Base-by-base conservation (phyloP, 2,797 vertebrate genomes). In the Neostethus bicornis region DNA sequence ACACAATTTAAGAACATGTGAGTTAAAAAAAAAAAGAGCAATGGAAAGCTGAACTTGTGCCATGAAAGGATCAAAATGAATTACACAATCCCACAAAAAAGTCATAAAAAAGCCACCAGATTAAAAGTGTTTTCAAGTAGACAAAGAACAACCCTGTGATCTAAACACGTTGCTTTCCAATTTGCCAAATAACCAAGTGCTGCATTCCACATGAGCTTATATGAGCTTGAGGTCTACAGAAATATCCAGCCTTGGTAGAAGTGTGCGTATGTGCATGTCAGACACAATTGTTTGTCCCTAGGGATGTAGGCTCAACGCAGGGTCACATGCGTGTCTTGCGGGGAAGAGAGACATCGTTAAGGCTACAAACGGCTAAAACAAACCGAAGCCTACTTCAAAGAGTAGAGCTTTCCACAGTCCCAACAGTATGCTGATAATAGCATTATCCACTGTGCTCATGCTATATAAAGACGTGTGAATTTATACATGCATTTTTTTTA, bases 181-280 rank as follows among this genome's bases (percentile, higher is more conserved):
- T 59, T 48, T 17, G 26, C 47, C 75, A 84, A 87, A 87, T 64
- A 83, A 74, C 66, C 73, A 57, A 85, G 77, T 12, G 41, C 76
- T 37, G 57, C 88, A 90, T 90, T 88, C 89, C 85, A 72, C 81
- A 83, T 75, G 68, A 79, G 87, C 87, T 90, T 90, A 89, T 53
- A 74, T 41, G 23, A 81, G 80, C 70, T 77, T 61, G 51, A 62
- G 32, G 37, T 71, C 78, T 72, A 71, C 73, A 87, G 68, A 79
- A 85, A 84, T 67, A 71, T 53, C 52, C 51, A 59, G 43, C n/a
- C 43, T 50, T 63, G 50, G 63, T 47, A 54, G 63, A 44, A 19
- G 60, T 39, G 20, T 49, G 53, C 69, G 55, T 45, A 57, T 52
- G 68, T 2, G 65, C 32, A 39, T 61, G 42, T 51, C 59, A 54